Base-by-base conservation (phyloP, 2,797 vertebrate genomes). In the Morelia viridis region DNA sequence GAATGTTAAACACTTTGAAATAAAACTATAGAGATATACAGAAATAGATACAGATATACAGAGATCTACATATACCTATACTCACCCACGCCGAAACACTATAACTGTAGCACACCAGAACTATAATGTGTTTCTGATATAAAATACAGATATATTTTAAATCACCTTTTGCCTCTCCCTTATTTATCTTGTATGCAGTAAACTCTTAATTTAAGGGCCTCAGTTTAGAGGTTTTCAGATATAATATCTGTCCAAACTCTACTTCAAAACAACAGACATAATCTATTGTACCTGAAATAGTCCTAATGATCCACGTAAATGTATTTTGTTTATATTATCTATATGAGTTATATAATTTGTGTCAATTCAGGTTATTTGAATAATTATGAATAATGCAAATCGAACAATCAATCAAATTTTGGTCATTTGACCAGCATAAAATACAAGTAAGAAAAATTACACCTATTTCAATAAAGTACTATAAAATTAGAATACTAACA, bases 21-120 rank as follows among this genome's bases (percentile, higher is more conserved):
- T 88, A 9, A 94, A 93, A 94, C 94, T 89, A 94, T 68, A 80
- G 60, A 95, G 93, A 94, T 95, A 95, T 95, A 94, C 93, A 94
- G 94, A 68, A 95, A 96, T 85, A 87, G 35, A 46, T 76, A 76
- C 19, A 76, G 19, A 7, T 80, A 80, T 80, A 10, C 76, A 46
- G 8, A 46, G 71, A 11, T 17, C 68, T 71, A 19, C 24, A 24
- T 10, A 76, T 15, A 76, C 9, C 41, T 41, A 76, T 41, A 76
- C 7, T 22, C 17, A 76, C 41, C 17, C 35, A 76, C 0, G 41
- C 35, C 41, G 17, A 7, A 41, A 76, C 8, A 76, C 31, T 31
- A 71, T 41, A 76, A 41, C 71, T 7, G 22, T 76, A 76, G 35
- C 17, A 41, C 7, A 8, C 9, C 71, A 76, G 17, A 76, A 76